Conservation (phyloP, 2,888 invertebrate species). For the Tridacna gigas region DNA sequence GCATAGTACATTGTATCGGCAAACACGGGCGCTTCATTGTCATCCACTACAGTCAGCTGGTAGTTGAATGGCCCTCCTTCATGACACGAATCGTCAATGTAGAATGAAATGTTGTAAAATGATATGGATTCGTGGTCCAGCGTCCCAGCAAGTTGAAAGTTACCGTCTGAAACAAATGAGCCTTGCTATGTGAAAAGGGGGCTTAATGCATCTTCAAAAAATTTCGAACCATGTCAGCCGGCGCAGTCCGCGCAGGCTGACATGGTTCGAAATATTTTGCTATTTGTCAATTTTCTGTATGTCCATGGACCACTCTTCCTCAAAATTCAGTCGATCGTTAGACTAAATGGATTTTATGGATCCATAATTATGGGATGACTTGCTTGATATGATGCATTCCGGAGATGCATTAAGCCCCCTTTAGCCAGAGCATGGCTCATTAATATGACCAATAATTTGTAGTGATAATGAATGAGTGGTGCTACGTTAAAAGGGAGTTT, state of each 20-base stretch:
- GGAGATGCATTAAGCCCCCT: too few relatives aligned
- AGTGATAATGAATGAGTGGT: too few relatives aligned
- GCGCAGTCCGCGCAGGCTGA: background rate
- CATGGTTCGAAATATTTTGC: background rate
- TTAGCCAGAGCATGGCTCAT: too few relatives aligned
- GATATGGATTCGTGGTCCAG: slow-evolving; percentile 56
- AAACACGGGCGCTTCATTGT: slow-evolving; percentile 66
- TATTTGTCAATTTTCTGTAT: too few relatives aligned
- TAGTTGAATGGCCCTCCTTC: slow-evolving; percentile 50
- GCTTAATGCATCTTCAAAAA: background rate
- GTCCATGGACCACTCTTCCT: too few relatives aligned
- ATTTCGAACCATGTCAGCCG: background rate
- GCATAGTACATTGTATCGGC: slow-evolving; percentile 46
- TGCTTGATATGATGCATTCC: too few relatives aligned
- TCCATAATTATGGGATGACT: too few relatives aligned
- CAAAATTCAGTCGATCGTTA: too few relatives aligned
- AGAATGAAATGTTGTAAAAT: slow-evolving; percentile 36
- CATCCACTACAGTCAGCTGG: slow-evolving; percentile 57
- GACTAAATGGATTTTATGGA: too few relatives aligned
- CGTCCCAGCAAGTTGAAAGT: slow-evolving; percentile 21
- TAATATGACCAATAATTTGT: too few relatives aligned
- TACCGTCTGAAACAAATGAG: slow-evolving; percentile 33
- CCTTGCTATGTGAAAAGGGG: background rate
- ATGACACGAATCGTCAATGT: slow-evolving; percentile 51
- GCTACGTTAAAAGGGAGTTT: too few relatives aligned